These are phyloP conservation scores for Tetheella fluctuosa DNA, from an alignment of 2,888 invertebrate species.

Conservation along the genomic window DNA sequence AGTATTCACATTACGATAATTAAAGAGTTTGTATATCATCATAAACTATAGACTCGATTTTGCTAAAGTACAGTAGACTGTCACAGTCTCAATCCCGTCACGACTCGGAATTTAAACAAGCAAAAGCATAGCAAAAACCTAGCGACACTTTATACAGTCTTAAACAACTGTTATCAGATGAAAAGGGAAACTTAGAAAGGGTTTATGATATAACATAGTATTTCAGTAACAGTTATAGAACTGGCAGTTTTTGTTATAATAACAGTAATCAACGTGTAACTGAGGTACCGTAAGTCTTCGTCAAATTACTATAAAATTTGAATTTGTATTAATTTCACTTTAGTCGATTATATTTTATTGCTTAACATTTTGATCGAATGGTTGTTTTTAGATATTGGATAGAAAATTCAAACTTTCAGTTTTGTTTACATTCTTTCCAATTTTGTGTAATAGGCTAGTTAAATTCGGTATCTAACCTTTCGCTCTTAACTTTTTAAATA, in stretches of 20 bases:
- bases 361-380: background rate
- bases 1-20: no score
- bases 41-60: no score
- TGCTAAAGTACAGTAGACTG: background rate
- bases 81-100: background rate
- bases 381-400: background rate
- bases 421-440: background rate
- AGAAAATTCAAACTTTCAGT: background rate
- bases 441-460: background rate
- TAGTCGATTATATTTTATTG: background rate
- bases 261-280: background rate
- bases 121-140: background rate
- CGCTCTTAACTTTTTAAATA: no score
- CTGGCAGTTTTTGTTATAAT: background rate
- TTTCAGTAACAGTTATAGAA: background rate
- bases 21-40: no score
- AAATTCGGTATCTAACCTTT: background rate
- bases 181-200: slow-evolving; percentile 10
- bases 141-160: background rate
- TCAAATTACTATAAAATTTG: background rate
- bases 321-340: slow-evolving; percentile 4
- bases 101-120: background rate
- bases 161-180: background rate
- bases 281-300: background rate
- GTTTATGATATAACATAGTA: slow-evolving; percentile 7